Evolutionary conservation across 2,888 invertebrate species (phyloP).

Genomic region (Orthonychiurus folsomi): DNA sequence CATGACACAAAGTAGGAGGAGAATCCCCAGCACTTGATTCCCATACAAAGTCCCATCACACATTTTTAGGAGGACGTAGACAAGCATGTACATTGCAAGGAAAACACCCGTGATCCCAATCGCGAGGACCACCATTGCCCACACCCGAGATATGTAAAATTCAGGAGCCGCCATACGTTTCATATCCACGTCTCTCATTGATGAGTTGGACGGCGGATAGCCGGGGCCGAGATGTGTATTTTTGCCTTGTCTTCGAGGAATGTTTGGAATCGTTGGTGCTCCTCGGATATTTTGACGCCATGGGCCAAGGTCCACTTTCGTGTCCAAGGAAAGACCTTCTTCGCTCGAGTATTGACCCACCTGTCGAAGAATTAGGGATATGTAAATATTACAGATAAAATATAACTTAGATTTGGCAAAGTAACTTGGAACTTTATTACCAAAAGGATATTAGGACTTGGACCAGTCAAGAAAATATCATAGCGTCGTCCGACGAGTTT

Average conservation of each 20-base stretch:
- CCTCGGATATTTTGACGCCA: constrained; percentile 19
- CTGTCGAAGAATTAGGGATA: constrained; percentile 32
- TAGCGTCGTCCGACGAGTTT: constrained; percentile 38
- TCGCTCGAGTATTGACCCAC: constrained; percentile 43
- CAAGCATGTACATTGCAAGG: constrained; percentile 42
- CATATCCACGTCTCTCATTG: background rate
- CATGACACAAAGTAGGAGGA: constrained; percentile 42
- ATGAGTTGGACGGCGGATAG: background rate
- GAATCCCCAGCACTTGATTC: constrained; percentile 42
- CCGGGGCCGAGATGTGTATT: background rate
- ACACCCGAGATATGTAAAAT: constrained; percentile 41
- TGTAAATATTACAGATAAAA: too few species aligned
- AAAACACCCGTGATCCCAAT: constrained; percentile 42
- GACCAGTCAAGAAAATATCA: constrained; percentile 33
- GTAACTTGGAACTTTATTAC: too few species aligned
- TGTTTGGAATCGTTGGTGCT: constrained; percentile 6
- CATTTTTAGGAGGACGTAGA: constrained; percentile 43
- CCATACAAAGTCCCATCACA: constrained; percentile 43
- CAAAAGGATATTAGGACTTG: constrained; percentile 28
- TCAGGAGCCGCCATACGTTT: constrained; percentile 32
- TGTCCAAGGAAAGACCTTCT: constrained; percentile 41
- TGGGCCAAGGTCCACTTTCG: constrained; percentile 18
- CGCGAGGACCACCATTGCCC: constrained; percentile 43
- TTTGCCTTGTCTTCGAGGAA: constrained; percentile 16
- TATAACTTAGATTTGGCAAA: too few species aligned